phyloP scores from a whole-genome alignment of 2,113 vertebrate species.

The Centropus bengalensis region DNA sequence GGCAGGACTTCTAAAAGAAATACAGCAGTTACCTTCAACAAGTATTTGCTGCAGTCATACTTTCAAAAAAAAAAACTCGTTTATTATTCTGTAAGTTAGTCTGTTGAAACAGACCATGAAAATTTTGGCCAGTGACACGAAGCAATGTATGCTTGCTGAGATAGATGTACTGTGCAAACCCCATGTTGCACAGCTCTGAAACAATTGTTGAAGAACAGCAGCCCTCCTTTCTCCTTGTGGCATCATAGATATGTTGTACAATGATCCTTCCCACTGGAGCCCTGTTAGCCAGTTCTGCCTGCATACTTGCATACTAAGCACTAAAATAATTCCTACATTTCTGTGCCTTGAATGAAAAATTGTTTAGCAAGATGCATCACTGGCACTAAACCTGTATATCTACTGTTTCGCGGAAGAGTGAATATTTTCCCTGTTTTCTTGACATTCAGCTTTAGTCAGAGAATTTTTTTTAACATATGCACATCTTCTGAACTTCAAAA shows the following conservation, averaged over 20 bases:
- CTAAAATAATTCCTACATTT: fast-evolving
- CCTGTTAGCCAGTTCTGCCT: neutral
- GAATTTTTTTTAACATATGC: neutral
- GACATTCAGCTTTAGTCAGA: neutral
- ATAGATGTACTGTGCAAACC: neutral
- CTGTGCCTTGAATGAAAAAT: neutral
- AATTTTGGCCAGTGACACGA: neutral
- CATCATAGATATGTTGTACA: neutral
- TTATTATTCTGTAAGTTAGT: neutral
- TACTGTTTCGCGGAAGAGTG: neutral
- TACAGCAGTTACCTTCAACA: neutral
- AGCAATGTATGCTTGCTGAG: neutral
- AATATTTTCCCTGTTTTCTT: neutral
- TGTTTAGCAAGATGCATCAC: neutral
- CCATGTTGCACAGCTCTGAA: neutral
- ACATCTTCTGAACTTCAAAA: neutral
- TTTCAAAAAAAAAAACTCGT: neutral
- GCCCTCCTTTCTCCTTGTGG: fast-evolving
- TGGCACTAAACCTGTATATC: too few species aligned
- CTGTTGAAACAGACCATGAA: neutral
- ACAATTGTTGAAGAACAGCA: neutral
- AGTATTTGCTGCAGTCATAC: slow-evolving; percentile 6
- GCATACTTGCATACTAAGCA: neutral
- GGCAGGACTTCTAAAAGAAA: slow-evolving; percentile 30
- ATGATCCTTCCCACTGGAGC: neutral